Conservation (phyloP, 2,113 vertebrate genomes). For the Leucoraja erinaceus region DNA sequence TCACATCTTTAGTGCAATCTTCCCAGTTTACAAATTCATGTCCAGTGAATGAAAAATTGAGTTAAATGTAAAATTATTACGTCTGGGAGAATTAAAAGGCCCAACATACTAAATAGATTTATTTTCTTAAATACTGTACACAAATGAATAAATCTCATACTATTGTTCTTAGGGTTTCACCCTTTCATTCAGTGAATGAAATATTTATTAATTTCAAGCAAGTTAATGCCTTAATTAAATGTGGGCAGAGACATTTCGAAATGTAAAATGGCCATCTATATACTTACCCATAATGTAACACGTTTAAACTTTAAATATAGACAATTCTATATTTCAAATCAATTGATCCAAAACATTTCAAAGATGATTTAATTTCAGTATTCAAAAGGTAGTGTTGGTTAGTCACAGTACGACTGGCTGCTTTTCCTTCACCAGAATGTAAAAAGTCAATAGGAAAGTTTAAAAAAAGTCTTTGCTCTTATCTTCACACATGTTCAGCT, state of each 20-base stretch:
- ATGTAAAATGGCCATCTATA: too few relatives aligned
- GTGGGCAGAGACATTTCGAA: not conserved
- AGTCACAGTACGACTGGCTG: not conserved
- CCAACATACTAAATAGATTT: not conserved
- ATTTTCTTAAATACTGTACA: not conserved
- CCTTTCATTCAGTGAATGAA: not conserved
- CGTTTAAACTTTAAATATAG: not conserved
- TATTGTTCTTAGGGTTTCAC: not conserved
- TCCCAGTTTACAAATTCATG: not conserved
- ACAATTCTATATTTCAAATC: constrained; percentile 3
- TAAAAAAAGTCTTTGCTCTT: not conserved
- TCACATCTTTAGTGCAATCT: not conserved
- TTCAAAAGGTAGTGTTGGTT: not conserved
- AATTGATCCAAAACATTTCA: not conserved
- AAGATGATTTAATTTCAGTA: not conserved
- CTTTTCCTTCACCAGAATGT: not conserved
- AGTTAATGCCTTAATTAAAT: not conserved
- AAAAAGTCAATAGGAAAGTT: not conserved
- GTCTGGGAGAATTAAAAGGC: not conserved
- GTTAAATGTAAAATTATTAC: not conserved
- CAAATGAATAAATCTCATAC: not conserved
- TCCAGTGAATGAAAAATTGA: not conserved
- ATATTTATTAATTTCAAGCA: not conserved
- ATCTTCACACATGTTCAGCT: not conserved
- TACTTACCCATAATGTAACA: not conserved